phyloP scores from a whole-genome alignment of 2,113 vertebrate species.

The Tyrannus savana region DNA sequence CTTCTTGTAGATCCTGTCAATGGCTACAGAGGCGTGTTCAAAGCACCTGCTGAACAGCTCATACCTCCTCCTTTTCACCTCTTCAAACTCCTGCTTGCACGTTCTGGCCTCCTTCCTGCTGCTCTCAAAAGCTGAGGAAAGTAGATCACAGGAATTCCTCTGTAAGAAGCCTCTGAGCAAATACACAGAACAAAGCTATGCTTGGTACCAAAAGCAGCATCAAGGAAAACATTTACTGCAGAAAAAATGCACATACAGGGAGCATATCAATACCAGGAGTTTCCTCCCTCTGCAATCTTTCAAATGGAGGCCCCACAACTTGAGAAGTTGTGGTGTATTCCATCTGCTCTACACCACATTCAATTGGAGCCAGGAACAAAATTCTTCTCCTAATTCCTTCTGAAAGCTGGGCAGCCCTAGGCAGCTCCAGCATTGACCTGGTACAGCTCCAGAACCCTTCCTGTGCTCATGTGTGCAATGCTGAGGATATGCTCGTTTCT shows the following conservation, averaged over 20 bases:
- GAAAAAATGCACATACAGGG: not conserved
- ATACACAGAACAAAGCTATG: not conserved
- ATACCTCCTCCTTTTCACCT: constrained; percentile 84
- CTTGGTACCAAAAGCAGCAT: not conserved
- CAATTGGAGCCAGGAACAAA: not conserved
- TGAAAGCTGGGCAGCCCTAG: not conserved
- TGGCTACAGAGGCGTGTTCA: constrained; percentile 84
- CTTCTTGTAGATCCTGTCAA: constrained; percentile 93
- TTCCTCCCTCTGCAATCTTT: not conserved
- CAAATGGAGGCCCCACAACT: not conserved
- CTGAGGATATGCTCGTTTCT: not conserved
- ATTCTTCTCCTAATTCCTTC: not conserved
- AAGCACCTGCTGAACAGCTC: constrained; percentile 88
- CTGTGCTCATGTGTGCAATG: not conserved
- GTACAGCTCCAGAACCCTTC: not conserved
- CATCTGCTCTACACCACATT: not conserved
- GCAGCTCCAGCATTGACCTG: not conserved
- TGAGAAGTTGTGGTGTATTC: not conserved
- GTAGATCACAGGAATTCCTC: not conserved
- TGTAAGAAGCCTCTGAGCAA: not conserved
- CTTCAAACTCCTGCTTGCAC: constrained; percentile 85
- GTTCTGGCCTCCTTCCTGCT: constrained; percentile 81
- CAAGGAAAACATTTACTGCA: not conserved
- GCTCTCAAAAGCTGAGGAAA: constrained; percentile 84
- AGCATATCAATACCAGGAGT: not conserved